Base-by-base conservation (phyloP, 2,113 vertebrate genomes). In the Pipra filicauda region DNA sequence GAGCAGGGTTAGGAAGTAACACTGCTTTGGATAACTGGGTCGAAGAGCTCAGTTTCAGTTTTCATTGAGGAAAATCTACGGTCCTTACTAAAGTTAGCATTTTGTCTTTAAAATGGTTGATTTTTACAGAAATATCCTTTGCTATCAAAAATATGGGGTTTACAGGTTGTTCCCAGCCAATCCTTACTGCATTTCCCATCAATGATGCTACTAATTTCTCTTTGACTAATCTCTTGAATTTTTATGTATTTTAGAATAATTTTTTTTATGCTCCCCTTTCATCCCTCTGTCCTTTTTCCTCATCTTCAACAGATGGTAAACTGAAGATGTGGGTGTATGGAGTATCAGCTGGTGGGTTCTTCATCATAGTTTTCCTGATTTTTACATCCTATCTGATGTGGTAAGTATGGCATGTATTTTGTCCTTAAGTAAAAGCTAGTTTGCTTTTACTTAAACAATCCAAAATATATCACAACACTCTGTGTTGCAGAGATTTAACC, bases 321-420 rank as follows among this genome's bases (percentile, higher is more conserved):
- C 98, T 99, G 85, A 99, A 99, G 98, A 97, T 99, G 54, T 99
- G 99, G 99, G 99, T 99, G 75, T 99, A 99, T 15, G 99, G 98
- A 12, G 98, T 99, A 96, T 99, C 99, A 65, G 99, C 98, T 73
- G 98, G 98, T 8, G 98, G 98, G 95, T 99, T 99, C 97, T 95
- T 99, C 94, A 94, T 99, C 88, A 98, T 99, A 82, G 93, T 99
- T 97, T 98, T 99, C 96, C 97, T 99, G 86, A 98, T 99, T 96
- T 98, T 99, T 72, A 97, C 98, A 88, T 99, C 99, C 64, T 99
- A 99, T 97, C 94, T 99, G 95, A 95, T 99, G 97, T 99, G 99
- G 99, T 99, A 98, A 95, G 99, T 99, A 91, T 82, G 58, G 58
- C 58, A 2, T 71, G 30, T 61, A 5, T 62, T 76, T 86, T 88